Evolutionary conservation across 2,888 invertebrate genomes (phyloP).

Genomic region (Hedya salicella): DNA sequence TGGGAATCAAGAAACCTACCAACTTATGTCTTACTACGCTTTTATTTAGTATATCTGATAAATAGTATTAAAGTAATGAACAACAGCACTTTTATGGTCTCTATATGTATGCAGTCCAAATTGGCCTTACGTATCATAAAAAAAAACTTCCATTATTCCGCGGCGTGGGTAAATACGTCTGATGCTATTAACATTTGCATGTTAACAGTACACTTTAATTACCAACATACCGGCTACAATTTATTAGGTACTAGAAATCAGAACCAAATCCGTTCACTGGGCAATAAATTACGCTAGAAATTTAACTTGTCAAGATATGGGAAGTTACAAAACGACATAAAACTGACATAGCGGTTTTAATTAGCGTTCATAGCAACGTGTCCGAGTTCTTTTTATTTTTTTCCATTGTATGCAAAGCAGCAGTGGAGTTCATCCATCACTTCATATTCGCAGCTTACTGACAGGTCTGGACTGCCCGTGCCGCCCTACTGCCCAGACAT

Average conservation of each 20-base stretch:
- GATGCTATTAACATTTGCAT: conserved; percentile 39
- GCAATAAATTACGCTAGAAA: conserved; percentile 64
- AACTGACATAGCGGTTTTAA: conserved; percentile 76
- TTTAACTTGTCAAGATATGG: conserved; percentile 65
- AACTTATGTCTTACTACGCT: conserved; percentile 10
- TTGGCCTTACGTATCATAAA: conserved; percentile 19
- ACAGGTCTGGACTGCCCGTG: conserved; percentile 62
- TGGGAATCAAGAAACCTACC: conserved; percentile 18
- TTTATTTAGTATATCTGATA: conserved; percentile 25
- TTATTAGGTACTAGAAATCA: conserved; percentile 36
- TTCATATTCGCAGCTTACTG: conserved; percentile 78
- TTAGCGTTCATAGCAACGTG: conserved; percentile 78
- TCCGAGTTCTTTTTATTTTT: conserved; percentile 68
- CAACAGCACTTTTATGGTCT: conserved; percentile 1
- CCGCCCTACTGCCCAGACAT: conserved; percentile 63
- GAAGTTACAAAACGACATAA: conserved; percentile 70
- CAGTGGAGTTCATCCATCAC: conserved; percentile 77
- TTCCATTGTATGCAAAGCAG: conserved; percentile 83
- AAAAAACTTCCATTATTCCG: conserved; percentile 21
- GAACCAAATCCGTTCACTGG: conserved; percentile 40
- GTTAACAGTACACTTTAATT: conserved; percentile 42
- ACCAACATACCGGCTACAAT: conserved; percentile 30
- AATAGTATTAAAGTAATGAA: background rate
- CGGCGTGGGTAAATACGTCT: conserved; percentile 35
- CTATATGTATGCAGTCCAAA: background rate